Base-by-base conservation (phyloP, 2,888 invertebrate species). In the Chloromyia formosa region DNA sequence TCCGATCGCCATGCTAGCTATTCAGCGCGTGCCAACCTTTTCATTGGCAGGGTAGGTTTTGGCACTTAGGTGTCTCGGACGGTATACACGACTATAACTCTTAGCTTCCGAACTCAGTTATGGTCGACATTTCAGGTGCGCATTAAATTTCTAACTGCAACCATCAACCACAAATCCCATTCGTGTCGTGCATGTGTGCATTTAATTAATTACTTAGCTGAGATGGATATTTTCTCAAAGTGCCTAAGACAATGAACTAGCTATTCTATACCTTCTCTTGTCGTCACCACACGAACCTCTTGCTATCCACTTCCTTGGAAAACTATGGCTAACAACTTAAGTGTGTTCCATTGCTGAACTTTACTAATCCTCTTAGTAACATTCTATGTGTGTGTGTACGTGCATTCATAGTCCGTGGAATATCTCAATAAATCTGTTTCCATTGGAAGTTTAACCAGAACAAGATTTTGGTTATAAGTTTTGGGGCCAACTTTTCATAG, bases 381-480 rank as follows among this genome's bases (percentile, higher is more conserved):
- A 76, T 75, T 74, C 76, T 76, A 71, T 64, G 27, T 35, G 2
- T 35, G 27, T 35, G 27, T 35, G 7, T 35, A 7, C 2, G 72
- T 71, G 74, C 58, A 76, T 56, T 71, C 74, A 68, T 76, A 71
- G 76, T 56, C 71, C 71, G 62, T 74, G 69, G 76, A 76, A 76
- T 76, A 71, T 76, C 76, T 71, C 76, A 76, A 76, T 76, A 76
- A 76, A 76, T 76, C 76, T 76, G 76, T 76, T 76, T 74, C 74
- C 72, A 76, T 76, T 73, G 73, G 68, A 76, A 74, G 73, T 76
- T 76, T 75, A 75, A 74, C 76, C 73, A 74, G 76, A 76, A 74
- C 74, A 76, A 76, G 74, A 76, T 76, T 76, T 76, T 75, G 74
- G 76, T 76, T 75, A 76, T 76, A 76, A 76, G 76, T 76, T 66